Conservation (phyloP, 2,797 vertebrate species). For the Aplochiton taeniatus region DNA sequence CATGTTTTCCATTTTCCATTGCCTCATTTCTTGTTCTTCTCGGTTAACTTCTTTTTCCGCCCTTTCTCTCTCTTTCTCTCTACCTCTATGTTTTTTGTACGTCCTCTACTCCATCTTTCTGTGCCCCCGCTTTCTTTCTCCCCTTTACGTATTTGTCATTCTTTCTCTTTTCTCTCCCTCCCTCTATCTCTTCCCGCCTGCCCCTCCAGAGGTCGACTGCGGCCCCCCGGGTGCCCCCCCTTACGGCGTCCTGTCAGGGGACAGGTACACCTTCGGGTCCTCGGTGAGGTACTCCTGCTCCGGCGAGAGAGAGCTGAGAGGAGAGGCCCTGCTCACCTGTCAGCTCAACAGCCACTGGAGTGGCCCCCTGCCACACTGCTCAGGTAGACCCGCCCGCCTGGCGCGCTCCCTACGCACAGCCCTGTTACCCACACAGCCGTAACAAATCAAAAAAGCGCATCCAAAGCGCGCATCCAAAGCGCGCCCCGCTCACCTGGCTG, state of each 20-base stretch:
- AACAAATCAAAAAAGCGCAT: too few relatives aligned
- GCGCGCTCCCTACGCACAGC: too few relatives aligned
- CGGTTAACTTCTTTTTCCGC: too few relatives aligned
- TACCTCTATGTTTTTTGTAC: too few relatives aligned
- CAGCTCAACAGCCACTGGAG: constrained; percentile 96
- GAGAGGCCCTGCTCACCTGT: constrained; percentile 87
- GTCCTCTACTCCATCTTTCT: too few relatives aligned
- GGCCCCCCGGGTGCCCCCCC: constrained; percentile 92
- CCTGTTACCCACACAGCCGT: too few relatives aligned
- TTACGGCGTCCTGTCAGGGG: constrained; percentile 84
- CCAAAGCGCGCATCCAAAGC: too few relatives aligned
- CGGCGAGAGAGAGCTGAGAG: constrained; percentile 83
- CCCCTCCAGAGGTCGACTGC: constrained; percentile 90
- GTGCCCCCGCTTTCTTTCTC: too few relatives aligned
- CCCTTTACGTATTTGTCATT: not conserved
- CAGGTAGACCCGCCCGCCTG: constrained; percentile 78
- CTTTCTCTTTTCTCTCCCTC: not conserved
- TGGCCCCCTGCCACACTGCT: constrained; percentile 92
- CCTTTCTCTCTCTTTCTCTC: constrained; percentile 11
- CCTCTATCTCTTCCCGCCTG: not conserved
- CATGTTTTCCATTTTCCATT: too few relatives aligned
- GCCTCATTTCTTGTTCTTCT: too few relatives aligned
- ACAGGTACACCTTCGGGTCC: constrained; percentile 93
- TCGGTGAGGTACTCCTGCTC: constrained; percentile 89
- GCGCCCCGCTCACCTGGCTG: too few relatives aligned